Base-by-base conservation (phyloP, 2,797 vertebrate genomes). In the Ambastaia sidthimunki region DNA sequence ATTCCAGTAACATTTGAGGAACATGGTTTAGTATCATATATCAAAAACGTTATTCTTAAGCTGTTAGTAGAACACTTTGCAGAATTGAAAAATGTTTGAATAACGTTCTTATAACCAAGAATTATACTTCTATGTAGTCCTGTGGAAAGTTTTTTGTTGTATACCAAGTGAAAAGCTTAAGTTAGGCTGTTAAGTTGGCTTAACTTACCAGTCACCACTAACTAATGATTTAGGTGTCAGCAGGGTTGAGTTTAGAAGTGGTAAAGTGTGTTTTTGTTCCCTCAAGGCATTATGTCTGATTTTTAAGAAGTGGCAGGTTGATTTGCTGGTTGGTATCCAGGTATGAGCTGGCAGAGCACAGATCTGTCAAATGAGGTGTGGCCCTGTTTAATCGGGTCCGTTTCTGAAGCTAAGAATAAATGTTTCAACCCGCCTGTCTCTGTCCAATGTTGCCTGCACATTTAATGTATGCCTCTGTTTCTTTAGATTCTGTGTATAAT, bases 301-400 rank as follows among this genome's bases (percentile, higher is more conserved):
- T 18, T 21, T 82, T n/a, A 67, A 74, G 44, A 47, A 37, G 37
- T 62, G 81, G 83, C 87, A 87, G 85, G 86, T 90, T 87, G 86
- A 79, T 86, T 89, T 85, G 85, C 82, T 84, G 74, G 41, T 52
- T 84, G 83, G 85, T 87, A 67, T 87, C 41, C 60, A 83, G 48
- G 21, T 82, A 47, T 75, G 65, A 63, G 34, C 68, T 86, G 70
- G 82, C 69, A 73, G 16, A 47, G 63, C 63, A 71, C 70, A 78
- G 47, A 67, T 50, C 72, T 66, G 73, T 67, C 60, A 80, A 37
- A 54, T 71, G 82, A 82, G 85, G 82, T 74, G 79, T 83, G 76
- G 85, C 76, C 48, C 48, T 80, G 68, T 79, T 63, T 76, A 81
- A 80, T 83, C 9, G 76, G 68, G 34, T 77, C 73, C 15, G 60